Evolutionary conservation across 2,888 invertebrate species (phyloP).

Genomic region (Palloptera scutellata): DNA sequence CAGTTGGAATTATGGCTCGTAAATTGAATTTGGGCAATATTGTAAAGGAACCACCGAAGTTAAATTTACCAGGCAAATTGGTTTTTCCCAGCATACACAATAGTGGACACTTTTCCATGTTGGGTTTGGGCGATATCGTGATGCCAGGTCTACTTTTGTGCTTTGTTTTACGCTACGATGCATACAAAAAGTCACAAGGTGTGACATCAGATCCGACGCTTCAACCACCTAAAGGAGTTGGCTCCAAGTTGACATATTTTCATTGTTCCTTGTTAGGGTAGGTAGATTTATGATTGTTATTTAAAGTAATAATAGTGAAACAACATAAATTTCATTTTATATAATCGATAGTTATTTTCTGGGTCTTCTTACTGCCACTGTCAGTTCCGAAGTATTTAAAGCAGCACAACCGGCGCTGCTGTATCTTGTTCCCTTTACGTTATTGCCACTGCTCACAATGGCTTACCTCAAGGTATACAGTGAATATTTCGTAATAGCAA

Average conservation of each 20-base stretch:
- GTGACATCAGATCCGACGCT: slow-evolving; percentile 68
- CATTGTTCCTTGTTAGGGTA: slow-evolving; percentile 95
- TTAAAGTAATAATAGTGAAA: neutral
- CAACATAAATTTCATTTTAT: neutral
- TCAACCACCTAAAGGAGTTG: slow-evolving; percentile 68
- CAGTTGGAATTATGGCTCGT: slow-evolving; percentile 91
- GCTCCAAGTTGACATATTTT: slow-evolving; percentile 88
- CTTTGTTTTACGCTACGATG: slow-evolving; percentile 96
- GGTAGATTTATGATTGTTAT: slow-evolving; percentile 35
- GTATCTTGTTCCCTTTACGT: slow-evolving; percentile 96
- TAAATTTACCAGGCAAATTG: slow-evolving; percentile 94
- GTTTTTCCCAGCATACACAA: slow-evolving; percentile 98
- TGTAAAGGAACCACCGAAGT: slow-evolving; percentile 90
- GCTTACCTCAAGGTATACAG: slow-evolving; percentile 89
- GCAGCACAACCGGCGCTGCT: slow-evolving; percentile 97
- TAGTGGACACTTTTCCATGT: slow-evolving; percentile 96
- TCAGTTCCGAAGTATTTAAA: slow-evolving; percentile 97
- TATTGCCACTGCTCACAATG: slow-evolving; percentile 95
- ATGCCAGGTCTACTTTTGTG: slow-evolving; percentile 96
- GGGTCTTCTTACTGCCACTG: slow-evolving; percentile 94
- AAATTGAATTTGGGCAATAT: slow-evolving; percentile 91
- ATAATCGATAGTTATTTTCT: slow-evolving; percentile 76
- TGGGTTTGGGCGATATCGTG: slow-evolving; percentile 85
- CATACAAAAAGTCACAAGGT: slow-evolving; percentile 85
- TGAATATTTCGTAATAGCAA: slow-evolving; percentile 1